Evolutionary conservation across 2,797 vertebrate genomes (phyloP), one percentile per base, ranked within the genome.

Genomic region (Neoniphon sammara): DNA sequence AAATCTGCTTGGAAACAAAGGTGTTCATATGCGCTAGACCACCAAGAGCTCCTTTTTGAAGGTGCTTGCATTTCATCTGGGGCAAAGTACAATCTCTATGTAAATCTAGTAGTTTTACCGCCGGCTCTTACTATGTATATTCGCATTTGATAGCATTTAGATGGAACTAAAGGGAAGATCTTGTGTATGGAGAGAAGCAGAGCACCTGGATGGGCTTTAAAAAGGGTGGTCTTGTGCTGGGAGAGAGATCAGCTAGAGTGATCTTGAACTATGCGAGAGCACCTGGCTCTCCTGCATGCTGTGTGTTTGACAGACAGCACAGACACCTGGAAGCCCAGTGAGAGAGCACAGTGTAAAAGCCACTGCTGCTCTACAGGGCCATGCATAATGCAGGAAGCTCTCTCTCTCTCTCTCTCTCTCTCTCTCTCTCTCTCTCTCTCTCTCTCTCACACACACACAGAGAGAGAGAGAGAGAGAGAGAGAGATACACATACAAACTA

Each of bases 371-470:
- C 82, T 72, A 85, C 73, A 80, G 87, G 78, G 83, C 75, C 87
- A 93, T 93, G 91, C 85, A 93, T 93, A 86, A 93, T 93, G 91
- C 81, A 91, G 83, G 73, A 84, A 72, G 66, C 81, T 80, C 78
- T 80, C 79, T 81, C 78, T 81, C 66, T 70, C 73, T 53, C 62
- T 73, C 70, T 84, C 71, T 73, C 79, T 76, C 49, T 68, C 66
- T 55, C 72, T 66, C 64, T 36, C 70, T 36, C 68, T 59, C 59
- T 47, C 77, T 27, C 70, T 70, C 81, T 84, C 77, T 56, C 54
- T 42, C 34, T 23, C 58, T 23, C 49, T n/a, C n/a, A n/a, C n/a
- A n/a, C n/a, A n/a, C n/a, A n/a, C n/a, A n/a, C n/a, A n/a, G n/a
- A n/a, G n/a, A n/a, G n/a, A n/a, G n/a, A n/a, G n/a, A n/a, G n/a